Conservation (phyloP, 37 sponge, comb jelly and placozoan species). For the Sycon ciliatum region DNA sequence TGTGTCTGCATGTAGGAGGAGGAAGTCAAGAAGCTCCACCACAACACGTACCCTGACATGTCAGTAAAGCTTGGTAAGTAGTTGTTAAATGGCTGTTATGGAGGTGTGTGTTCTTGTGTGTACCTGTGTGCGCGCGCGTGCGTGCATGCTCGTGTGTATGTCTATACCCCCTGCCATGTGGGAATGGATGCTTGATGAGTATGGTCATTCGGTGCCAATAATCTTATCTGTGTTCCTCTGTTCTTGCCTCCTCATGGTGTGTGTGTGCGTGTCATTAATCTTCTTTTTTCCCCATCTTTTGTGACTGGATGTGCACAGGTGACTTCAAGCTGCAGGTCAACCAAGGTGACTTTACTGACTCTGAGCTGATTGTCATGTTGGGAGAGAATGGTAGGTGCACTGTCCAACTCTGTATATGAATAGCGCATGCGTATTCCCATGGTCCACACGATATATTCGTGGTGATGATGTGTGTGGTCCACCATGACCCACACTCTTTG, state of each 20-base stretch:
- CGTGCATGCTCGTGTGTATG: not conserved
- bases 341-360: conserved; percentile 89
- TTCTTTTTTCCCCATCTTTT: not conserved
- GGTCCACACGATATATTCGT: no score
- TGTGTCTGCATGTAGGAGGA: conserved; percentile 37
- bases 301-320: not conserved
- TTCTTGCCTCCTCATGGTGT: not conserved
- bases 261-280: not conserved
- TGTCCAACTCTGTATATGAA: not conserved
- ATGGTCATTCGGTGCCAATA: not conserved
- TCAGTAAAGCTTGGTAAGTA: conserved; percentile 59
- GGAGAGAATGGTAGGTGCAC: conserved; percentile 89
- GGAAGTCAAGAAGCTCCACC: conserved; percentile 64
- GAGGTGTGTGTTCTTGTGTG: no score
- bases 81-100: no score
- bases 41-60: conserved; percentile 88
- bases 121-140: no score
- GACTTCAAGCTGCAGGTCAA: conserved; percentile 39
- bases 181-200: not conserved
- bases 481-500: no score
- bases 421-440: not conserved
- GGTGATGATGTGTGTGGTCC: no score
- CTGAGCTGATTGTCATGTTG: conserved; percentile 97
- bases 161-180: not conserved
- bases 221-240: not conserved